These are phyloP conservation scores for Cyclophora punctaria DNA, from an alignment of 2,888 invertebrate genomes.

Conservation along the genomic window DNA sequence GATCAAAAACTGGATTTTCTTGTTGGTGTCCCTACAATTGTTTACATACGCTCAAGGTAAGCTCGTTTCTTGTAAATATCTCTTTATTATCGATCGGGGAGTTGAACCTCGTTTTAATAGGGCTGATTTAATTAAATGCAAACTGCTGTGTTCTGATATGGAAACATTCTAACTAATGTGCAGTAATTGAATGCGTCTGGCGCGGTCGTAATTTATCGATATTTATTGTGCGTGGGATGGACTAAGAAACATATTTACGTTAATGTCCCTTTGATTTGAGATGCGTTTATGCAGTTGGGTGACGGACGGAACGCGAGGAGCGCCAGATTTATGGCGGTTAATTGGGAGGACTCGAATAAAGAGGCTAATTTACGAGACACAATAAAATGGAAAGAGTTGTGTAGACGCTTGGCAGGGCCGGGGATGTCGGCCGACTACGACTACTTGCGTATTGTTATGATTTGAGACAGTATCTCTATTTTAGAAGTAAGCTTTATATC, in stretches of 20 bases:
- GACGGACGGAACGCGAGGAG: slow-evolving; percentile 9
- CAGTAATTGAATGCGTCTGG: too few relatives aligned
- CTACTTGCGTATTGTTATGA: too few relatives aligned
- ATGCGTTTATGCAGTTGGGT: slow-evolving; percentile 10
- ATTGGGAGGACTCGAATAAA: slow-evolving; percentile 2
- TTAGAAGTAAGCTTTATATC: too few relatives aligned
- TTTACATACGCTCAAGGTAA: slow-evolving; percentile 74
- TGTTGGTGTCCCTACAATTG: slow-evolving; percentile 63
- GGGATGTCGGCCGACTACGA: too few relatives aligned
- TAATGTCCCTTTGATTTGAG: slow-evolving; percentile 9
- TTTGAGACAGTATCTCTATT: too few relatives aligned
- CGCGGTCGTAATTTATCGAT: slow-evolving; percentile 11
- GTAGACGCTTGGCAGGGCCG: too few relatives aligned
- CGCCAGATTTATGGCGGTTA: slow-evolving; percentile 13
- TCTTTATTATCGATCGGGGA: slow-evolving; percentile 54
- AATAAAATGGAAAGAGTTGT: background rate
- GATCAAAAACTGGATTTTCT: slow-evolving; percentile 68
- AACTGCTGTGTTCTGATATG: slow-evolving; percentile 7
- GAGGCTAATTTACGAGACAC: slow-evolving; percentile 5
- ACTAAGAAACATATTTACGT: slow-evolving; percentile 36
- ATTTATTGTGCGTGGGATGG: slow-evolving; percentile 27
- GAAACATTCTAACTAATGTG: slow-evolving; percentile 2
- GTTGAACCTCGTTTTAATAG: slow-evolving; percentile 15
- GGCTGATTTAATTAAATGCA: slow-evolving; percentile 17
- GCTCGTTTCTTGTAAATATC: slow-evolving; percentile 60